Conservation (phyloP, 2,888 invertebrate species). For the Pycnomerus fuliginosus region DNA sequence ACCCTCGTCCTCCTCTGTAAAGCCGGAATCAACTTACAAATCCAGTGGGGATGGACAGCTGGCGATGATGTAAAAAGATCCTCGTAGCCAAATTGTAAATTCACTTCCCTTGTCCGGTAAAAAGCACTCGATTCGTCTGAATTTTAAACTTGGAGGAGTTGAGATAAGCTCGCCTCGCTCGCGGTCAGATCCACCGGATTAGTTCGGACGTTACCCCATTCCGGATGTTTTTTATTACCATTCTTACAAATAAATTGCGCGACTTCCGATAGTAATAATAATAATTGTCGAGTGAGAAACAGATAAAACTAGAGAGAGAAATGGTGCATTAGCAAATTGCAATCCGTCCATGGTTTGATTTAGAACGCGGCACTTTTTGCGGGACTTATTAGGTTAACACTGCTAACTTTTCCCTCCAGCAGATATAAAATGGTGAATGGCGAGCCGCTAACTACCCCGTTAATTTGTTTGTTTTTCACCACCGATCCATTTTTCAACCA, state of each 20-base stretch:
- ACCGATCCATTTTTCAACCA: conserved; percentile 25
- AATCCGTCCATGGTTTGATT: conserved; percentile 46
- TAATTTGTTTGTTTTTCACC: conserved; percentile 40
- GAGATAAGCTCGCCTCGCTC: conserved; percentile 11
- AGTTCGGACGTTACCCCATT: conserved; percentile 1
- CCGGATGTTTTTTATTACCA: too few species aligned
- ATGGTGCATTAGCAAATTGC: conserved; percentile 48
- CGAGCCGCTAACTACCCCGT: conserved; percentile 39
- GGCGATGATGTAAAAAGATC: conserved; percentile 46
- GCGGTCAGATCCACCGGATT: conserved; percentile 14
- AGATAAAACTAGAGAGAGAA: too few species aligned
- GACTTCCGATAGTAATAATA: too few species aligned
- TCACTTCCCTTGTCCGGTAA: conserved; percentile 56
- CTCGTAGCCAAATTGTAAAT: conserved; percentile 51
- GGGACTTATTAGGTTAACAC: conserved; percentile 21
- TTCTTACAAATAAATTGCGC: too few species aligned
- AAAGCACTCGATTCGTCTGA: conserved; percentile 51
- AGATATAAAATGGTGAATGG: conserved; percentile 30
- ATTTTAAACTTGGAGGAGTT: conserved; percentile 45
- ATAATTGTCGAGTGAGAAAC: too few species aligned
- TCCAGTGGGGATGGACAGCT: conserved; percentile 51
- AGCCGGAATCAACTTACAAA: conserved; percentile 50
- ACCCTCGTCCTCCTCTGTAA: conserved; percentile 14
- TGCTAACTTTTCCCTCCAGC: conserved; percentile 14
- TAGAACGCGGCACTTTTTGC: conserved; percentile 36